Conservation (phyloP, 2,113 vertebrate genomes). For the Anhinga rufa region DNA sequence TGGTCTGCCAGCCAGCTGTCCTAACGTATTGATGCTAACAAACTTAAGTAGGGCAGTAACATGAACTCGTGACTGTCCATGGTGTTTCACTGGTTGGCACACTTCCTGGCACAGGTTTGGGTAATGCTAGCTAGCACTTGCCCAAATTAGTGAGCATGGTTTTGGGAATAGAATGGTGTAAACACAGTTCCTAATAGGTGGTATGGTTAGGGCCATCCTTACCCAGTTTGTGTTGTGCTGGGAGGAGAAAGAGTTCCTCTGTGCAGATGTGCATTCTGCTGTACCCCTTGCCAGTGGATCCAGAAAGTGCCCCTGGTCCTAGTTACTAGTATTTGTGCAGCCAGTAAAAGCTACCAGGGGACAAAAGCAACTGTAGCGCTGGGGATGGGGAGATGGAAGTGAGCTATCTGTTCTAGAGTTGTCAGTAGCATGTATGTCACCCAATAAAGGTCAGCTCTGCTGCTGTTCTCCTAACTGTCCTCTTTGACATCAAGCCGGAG, state of each 20-base stretch:
- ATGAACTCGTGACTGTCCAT: not conserved
- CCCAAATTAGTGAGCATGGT: not conserved
- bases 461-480: not conserved
- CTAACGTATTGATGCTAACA: not conserved
- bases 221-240: not conserved
- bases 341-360: not conserved
- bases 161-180: not conserved
- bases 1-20: not conserved
- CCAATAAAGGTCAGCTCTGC: not conserved
- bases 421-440: not conserved
- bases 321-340: not conserved
- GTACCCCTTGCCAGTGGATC: accelerated
- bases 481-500: not conserved
- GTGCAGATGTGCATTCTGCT: not conserved
- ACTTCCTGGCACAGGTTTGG: not conserved
- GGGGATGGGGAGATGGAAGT: not conserved
- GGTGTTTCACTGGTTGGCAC: not conserved
- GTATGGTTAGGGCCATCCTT: not conserved
- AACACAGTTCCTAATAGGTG: not conserved
- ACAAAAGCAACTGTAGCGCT: not conserved
- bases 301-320: not conserved
- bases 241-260: not conserved
- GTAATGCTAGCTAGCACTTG: not conserved
- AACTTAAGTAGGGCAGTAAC: not conserved
- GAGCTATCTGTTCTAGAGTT: not conserved